These are phyloP conservation scores for Sinotaia quadrata DNA, from an alignment of 2,888 invertebrate genomes.

Conservation along the genomic window DNA sequence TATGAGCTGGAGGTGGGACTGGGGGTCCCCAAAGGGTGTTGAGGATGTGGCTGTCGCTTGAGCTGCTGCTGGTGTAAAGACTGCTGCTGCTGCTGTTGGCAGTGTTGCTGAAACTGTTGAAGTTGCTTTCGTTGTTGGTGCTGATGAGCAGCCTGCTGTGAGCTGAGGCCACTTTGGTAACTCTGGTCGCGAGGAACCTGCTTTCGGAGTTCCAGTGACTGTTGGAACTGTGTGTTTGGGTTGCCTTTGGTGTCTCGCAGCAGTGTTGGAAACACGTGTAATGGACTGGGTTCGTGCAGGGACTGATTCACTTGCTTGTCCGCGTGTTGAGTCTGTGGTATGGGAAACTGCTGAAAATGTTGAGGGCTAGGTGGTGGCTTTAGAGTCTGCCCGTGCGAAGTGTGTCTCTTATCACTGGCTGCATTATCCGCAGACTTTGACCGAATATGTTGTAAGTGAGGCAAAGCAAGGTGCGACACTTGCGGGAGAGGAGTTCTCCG, in stretches of 20 bases:
- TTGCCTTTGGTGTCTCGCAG: not conserved
- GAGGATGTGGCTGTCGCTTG: not conserved
- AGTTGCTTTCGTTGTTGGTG: not conserved
- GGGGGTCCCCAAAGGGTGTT: not conserved
- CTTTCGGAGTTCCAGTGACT: too few species aligned
- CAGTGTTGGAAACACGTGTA: not conserved
- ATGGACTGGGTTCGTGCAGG: not conserved
- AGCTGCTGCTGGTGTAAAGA: not conserved
- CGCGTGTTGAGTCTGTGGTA: not conserved
- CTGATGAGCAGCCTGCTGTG: not conserved
- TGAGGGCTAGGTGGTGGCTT: not conserved
- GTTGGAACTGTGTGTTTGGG: not conserved
- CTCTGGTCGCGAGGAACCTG: not conserved
- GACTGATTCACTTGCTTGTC: not conserved
- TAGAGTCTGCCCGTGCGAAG: not conserved
- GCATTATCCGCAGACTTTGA: not conserved
- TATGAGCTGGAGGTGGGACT: not conserved
- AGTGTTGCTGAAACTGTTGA: not conserved
- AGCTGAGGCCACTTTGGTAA: not conserved
- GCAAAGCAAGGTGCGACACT: not conserved
- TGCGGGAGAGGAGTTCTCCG: slow-evolving; percentile 9
- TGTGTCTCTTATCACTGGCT: not conserved
- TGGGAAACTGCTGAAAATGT: not conserved
- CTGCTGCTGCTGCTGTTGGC: not conserved
- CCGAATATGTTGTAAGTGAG: not conserved